Conservation (phyloP, 2,888 invertebrate species). For the Lithodes maja region DNA sequence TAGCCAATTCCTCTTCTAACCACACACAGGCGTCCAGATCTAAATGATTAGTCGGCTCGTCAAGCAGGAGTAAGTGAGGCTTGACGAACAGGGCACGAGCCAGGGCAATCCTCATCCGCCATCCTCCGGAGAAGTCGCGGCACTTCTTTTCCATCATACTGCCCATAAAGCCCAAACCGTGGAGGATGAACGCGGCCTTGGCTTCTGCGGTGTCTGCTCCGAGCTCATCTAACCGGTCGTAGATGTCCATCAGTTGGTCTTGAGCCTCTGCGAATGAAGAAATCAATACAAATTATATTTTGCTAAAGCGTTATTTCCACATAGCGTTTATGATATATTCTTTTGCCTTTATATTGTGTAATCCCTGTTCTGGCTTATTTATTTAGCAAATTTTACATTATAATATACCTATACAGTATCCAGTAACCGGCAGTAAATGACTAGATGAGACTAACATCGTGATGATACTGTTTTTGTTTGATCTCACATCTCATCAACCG, state of each 20-base stretch:
- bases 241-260: constrained; percentile 97
- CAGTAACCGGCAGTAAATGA: no score
- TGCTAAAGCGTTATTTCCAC: background rate
- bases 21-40: constrained; percentile 98
- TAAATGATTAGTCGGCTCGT: constrained; percentile 79
- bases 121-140: constrained; percentile 81
- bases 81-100: constrained; percentile 76
- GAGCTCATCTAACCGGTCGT: constrained; percentile 97
- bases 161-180: constrained; percentile 94
- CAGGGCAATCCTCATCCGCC: constrained; percentile 80
- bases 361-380: background rate
- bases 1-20: constrained; percentile 98
- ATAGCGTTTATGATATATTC: background rate
- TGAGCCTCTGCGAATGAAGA: constrained; percentile 81
- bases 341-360: background rate
- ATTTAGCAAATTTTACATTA: background rate
- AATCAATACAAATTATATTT: background rate
- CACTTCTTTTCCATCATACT: constrained; percentile 80
- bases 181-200: constrained; percentile 94
- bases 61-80: constrained; percentile 78
- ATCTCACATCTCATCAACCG: no score
- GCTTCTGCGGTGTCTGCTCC: constrained; percentile 96
- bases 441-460: no score
- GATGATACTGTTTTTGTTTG: no score
- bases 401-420: background rate